Evolutionary conservation across 2,888 invertebrate genomes (phyloP), one percentile per base, ranked within the genome.

Genomic region (Ectemnius continuus): DNA sequence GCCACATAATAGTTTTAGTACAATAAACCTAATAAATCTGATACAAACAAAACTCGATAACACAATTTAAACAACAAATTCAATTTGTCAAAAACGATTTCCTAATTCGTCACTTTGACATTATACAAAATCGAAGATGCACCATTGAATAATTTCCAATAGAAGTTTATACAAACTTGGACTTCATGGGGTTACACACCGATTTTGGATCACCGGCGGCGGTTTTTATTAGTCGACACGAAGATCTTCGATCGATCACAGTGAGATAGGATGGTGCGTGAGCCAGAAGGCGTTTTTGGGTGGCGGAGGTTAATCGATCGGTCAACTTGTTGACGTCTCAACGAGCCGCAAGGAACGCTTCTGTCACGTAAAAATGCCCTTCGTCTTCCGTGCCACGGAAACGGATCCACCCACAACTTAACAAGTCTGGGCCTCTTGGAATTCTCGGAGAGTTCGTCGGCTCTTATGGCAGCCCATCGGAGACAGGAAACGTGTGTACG

Each of bases 191-290:
- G 52, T 4, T 0, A 16, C 52, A 52, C 16, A 52, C n/a, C 14
- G 2, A 16, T 52, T 14, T 6, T 16, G 52, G 16, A 52, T 52
- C 14, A 52, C 52, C 52, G n/a, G n/a, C 5, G 0, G 4, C 4
- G 52, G 52, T 52, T 16, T 79, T 65, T 58, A 73, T 76, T 67
- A 14, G 56, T 63, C 65, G 76, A 88, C 89, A 89, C 90, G 90
- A 76, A 86, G 77, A 80, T 85, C 87, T 79, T 80, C 88, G 85
- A 90, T 90, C 89, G 88, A 89, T 90, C 90, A 89, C 74, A 23
- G 6, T 47, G 16, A 14, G 59, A 66, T 46, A 68, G 57, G 70
- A 61, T 61, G 61, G 73, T 64, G 75, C 85, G 83, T 85, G 85
- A 82, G 83, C 78, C 67, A 67, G 36, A 28, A 71, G 59, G 61